phyloP scores from a whole-genome alignment of 2,797 vertebrate genomes.

The Antennarius maculatus region DNA sequence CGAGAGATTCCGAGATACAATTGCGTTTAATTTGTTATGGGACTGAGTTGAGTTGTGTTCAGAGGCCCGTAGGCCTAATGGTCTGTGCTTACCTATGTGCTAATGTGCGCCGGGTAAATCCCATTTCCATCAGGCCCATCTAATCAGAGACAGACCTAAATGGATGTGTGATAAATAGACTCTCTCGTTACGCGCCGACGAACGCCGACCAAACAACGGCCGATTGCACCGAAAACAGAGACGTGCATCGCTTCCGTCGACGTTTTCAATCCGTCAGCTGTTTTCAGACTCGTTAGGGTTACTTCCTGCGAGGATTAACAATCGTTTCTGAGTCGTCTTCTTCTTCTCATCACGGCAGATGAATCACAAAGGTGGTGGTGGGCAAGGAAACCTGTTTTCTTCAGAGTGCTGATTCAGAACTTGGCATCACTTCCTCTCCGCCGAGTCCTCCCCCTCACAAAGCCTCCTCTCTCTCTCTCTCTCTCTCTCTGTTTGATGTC shows the following conservation, averaged over 20 bases:
- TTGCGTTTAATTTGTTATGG: constrained; percentile 51
- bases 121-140: constrained; percentile 53
- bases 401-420: constrained; percentile 68
- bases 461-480: constrained; percentile 51
- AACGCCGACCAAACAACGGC: constrained; percentile 35
- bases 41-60: constrained; percentile 51
- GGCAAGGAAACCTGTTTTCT: constrained; percentile 50
- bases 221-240: background rate
- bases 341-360: constrained; percentile 67
- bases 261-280: constrained; percentile 10
- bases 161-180: constrained; percentile 48
- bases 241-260: background rate
- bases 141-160: constrained; percentile 62
- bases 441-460: constrained; percentile 67
- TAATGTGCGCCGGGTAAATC: constrained; percentile 63
- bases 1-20: constrained; percentile 51
- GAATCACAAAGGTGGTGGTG: constrained; percentile 68
- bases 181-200: constrained; percentile 37
- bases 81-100: constrained; percentile 63
- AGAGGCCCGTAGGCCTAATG: constrained; percentile 60
- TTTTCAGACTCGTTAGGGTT: background rate
- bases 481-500: constrained; percentile 72
- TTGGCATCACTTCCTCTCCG: constrained; percentile 69
- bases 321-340: constrained; percentile 50
- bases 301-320: constrained; percentile 71